phyloP scores from a whole-genome alignment of 2,797 vertebrate species.

The Hydrophis major region DNA sequence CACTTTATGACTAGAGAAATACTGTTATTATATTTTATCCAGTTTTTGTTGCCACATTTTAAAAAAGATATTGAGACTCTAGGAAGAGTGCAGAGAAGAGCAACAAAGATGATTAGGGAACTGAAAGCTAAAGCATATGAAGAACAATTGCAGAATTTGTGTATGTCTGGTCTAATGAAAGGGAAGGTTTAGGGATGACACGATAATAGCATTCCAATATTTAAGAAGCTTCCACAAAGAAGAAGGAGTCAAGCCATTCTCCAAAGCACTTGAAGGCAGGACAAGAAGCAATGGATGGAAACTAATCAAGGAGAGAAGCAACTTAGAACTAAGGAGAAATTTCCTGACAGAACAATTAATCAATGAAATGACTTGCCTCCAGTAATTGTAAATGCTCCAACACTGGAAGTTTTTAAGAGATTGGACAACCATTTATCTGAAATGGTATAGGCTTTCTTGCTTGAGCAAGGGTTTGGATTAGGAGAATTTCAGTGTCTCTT shows the following conservation, averaged over 20 bases:
- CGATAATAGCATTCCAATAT: neutral
- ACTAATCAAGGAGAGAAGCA: neutral
- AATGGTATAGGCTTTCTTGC: neutral
- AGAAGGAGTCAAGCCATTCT: neutral
- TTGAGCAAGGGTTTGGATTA: neutral
- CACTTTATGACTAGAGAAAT: neutral
- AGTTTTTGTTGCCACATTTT: neutral
- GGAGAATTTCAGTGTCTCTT: neutral
- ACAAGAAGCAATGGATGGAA: neutral
- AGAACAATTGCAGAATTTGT: neutral
- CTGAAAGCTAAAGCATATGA: neutral
- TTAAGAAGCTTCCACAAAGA: neutral
- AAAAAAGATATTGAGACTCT: neutral
- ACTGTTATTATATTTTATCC: neutral
- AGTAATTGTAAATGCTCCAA: neutral
- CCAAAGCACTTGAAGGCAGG: neutral
- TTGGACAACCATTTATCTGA: neutral
- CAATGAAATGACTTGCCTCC: too few relatives aligned
- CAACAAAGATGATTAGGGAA: neutral
- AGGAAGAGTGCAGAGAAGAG: neutral
- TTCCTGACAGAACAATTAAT: neutral
- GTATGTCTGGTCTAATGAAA: neutral
- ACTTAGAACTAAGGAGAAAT: neutral
- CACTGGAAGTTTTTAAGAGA: neutral
- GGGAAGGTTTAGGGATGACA: neutral